Base-by-base conservation (phyloP, 2,888 invertebrate species). In the Pseudococcus jackbeardsleyi region DNA sequence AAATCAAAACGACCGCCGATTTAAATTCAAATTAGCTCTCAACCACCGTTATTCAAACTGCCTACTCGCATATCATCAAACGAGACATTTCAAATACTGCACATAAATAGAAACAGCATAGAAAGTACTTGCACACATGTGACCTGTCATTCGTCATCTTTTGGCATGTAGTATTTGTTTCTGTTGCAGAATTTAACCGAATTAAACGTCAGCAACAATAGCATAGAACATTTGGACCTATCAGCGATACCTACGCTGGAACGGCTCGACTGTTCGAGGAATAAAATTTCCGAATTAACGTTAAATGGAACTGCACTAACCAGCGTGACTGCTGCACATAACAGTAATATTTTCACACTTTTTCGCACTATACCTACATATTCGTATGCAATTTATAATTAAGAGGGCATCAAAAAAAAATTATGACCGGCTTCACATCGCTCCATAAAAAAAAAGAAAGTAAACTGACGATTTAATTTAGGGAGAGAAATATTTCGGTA, bases 161-260 rank as follows among this genome's bases (percentile, higher is more conserved):
- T 64, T 42, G 26, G 8, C 68, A 42, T n/a, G 77, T 46, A 42
- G 79, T 84, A 84, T 89, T 22, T 85, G 89, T 89, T 89, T 88
- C 86, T 89, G 86, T 93, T 93, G 39, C 93, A 96, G 96, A 96
- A 95, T 91, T 92, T 96, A 90, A 96, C 95, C 82, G 95, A 96
- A 90, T 91, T 97, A 91, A 96, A 97, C 91, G 94, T 97, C 86
- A 96, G 96, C 90, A 95, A 96, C 92, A 97, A 97, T 91, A 94
- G 94, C 90, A 96, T 97, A 90, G 96, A 96, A 91, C 95, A 95
- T 90, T 92, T 97, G 90, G 96, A 96, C 91, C 93, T 97, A 90
- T 95, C 95, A 86, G 96, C 96, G 4, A 93, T 97, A 87, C 95
- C 95, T 39, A 95, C 95, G 89, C 92, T 97, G 85, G 94, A 96